phyloP scores from a whole-genome alignment of 2,797 vertebrate genomes.

The Rhinoraja longicauda region DNA sequence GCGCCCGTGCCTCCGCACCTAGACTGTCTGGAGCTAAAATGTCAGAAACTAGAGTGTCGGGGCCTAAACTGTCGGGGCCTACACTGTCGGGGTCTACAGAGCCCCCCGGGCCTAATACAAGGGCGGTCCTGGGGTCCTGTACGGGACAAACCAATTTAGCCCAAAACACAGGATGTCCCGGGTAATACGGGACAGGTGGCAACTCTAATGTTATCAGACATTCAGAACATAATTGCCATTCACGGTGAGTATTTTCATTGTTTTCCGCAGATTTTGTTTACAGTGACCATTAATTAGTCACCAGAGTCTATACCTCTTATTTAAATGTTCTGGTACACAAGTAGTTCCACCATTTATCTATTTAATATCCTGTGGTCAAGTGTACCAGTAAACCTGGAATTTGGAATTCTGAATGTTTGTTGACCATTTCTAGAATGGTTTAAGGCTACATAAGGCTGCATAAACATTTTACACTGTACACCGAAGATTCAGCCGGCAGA shows the following conservation, averaged over 20 bases:
- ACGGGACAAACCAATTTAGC: not conserved
- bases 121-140: too few species aligned
- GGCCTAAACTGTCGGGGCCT: too few species aligned
- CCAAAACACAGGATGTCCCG: too few species aligned
- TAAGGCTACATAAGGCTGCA: not conserved
- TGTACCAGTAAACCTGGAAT: not conserved
- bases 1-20: too few species aligned
- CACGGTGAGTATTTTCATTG: not conserved
- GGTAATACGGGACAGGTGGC: too few species aligned
- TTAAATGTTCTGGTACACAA: not conserved
- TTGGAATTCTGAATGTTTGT: not conserved
- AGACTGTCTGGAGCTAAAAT: too few species aligned
- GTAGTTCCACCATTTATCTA: not conserved
- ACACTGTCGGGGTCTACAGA: too few species aligned
- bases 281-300: not conserved
- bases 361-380: not conserved
- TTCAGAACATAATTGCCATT: not conserved
- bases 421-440: not conserved
- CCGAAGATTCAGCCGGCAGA: not conserved
- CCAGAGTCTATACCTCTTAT: not conserved
- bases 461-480: not conserved
- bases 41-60: too few species aligned
- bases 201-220: too few species aligned
- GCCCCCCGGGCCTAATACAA: too few species aligned
- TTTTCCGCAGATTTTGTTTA: not conserved